Conservation (phyloP, 2,113 vertebrate genomes). For the Hydrochoerus hydrochaeris region DNA sequence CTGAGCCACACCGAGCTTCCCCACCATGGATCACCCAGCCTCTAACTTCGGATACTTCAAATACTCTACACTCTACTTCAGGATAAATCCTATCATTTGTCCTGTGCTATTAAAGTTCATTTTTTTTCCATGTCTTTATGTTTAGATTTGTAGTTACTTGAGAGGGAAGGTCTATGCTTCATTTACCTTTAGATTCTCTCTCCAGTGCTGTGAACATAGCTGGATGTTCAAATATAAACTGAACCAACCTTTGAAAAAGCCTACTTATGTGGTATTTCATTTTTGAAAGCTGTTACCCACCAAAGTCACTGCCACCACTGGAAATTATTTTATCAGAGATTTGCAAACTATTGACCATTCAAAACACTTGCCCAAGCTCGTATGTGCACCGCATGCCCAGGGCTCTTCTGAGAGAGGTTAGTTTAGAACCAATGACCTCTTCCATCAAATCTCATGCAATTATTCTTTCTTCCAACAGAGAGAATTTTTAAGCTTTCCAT, state of each 20-base stretch:
- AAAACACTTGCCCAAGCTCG: background rate
- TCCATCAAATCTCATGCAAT: slow-evolving; percentile 37
- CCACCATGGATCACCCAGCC: background rate
- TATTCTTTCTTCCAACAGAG: background rate
- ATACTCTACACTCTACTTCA: too few species aligned
- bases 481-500: background rate
- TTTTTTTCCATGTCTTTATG: background rate
- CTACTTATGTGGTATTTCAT: background rate
- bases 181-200: background rate
- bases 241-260: slow-evolving; percentile 32
- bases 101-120: background rate
- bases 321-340: background rate
- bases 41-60: background rate
- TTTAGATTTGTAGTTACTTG: background rate
- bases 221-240: background rate
- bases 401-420: background rate
- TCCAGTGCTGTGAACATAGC: background rate
- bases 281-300: slow-evolving; percentile 16
- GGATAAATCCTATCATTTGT: background rate
- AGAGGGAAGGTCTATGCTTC: background rate
- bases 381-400: background rate
- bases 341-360: background rate
- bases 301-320: background rate
- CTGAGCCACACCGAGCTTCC: background rate
- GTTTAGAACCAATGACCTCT: slow-evolving; percentile 27